Conservation (phyloP, 2,113 vertebrate genomes). For the Meles meles region DNA sequence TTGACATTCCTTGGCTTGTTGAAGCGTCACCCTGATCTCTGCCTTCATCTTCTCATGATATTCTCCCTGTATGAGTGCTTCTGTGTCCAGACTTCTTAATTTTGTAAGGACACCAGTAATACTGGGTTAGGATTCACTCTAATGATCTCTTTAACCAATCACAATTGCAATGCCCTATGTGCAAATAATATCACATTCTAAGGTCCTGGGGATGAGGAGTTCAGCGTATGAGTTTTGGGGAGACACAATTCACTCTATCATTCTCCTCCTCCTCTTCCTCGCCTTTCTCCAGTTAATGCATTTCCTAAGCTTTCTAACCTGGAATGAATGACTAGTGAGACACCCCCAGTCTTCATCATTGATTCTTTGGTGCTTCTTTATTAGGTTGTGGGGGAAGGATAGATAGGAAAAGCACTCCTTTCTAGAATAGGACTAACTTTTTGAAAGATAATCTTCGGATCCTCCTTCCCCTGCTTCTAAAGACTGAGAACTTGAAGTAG, state of each 20-base stretch:
- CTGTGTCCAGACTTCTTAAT: neutral
- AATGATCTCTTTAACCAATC: neutral
- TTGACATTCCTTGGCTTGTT: neutral
- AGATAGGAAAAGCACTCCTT: neutral
- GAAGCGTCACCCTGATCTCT: neutral
- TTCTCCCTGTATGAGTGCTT: neutral
- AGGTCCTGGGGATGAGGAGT: neutral
- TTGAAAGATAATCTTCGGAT: neutral
- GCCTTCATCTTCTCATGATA: neutral
- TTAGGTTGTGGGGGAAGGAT: neutral
- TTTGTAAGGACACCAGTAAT: neutral
- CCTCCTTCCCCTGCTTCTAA: neutral
- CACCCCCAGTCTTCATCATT: neutral
- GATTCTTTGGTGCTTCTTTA: neutral
- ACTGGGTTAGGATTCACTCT: neutral
- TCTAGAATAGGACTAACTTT: neutral
- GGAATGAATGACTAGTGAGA: neutral
- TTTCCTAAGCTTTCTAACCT: neutral
- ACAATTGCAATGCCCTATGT: neutral
- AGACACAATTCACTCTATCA: neutral
- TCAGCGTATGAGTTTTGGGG: neutral
- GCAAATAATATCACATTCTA: neutral
- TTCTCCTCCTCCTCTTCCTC: neutral
- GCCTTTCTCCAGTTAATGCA: neutral
- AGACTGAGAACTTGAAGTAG: neutral